These are phyloP conservation scores for Rhingia campestris DNA, from an alignment of 2,888 invertebrate species.

Conservation along the genomic window DNA sequence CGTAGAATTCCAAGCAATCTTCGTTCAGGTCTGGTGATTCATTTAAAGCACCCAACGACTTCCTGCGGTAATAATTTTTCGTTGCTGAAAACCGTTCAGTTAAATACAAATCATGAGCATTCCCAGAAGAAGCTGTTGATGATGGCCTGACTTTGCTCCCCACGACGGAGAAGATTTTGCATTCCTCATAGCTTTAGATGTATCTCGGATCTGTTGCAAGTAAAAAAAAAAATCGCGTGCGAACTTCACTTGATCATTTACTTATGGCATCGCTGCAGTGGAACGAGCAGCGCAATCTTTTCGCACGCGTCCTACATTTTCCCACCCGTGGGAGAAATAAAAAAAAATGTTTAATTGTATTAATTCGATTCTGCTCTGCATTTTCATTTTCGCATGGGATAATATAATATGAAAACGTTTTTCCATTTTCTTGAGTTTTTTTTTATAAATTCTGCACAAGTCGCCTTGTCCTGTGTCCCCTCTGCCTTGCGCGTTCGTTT, in stretches of 20 bases:
- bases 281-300: constrained; percentile 37
- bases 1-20: constrained; percentile 32
- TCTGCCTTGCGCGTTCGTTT: not conserved
- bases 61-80: constrained; percentile 62
- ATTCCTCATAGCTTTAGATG: constrained; percentile 40
- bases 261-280: constrained; percentile 34
- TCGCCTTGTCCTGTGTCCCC: not conserved
- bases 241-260: constrained; percentile 55
- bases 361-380: constrained; percentile 60
- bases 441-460: not conserved
- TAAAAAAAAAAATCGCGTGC: constrained; percentile 64
- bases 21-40: constrained; percentile 66
- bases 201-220: constrained; percentile 40
- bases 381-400: constrained; percentile 31
- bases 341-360: constrained; percentile 19
- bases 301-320: constrained; percentile 61
- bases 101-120: constrained; percentile 26
- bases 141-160: not conserved
- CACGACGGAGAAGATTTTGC: constrained; percentile 11
- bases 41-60: constrained; percentile 56
- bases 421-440: constrained; percentile 46
- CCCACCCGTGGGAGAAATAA: constrained; percentile 59
- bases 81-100: constrained; percentile 23
- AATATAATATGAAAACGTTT: constrained; percentile 44
- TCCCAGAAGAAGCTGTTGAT: constrained; percentile 15